Conservation (phyloP, 2,888 invertebrate species). For the Nematopogon swammerdamellus region DNA sequence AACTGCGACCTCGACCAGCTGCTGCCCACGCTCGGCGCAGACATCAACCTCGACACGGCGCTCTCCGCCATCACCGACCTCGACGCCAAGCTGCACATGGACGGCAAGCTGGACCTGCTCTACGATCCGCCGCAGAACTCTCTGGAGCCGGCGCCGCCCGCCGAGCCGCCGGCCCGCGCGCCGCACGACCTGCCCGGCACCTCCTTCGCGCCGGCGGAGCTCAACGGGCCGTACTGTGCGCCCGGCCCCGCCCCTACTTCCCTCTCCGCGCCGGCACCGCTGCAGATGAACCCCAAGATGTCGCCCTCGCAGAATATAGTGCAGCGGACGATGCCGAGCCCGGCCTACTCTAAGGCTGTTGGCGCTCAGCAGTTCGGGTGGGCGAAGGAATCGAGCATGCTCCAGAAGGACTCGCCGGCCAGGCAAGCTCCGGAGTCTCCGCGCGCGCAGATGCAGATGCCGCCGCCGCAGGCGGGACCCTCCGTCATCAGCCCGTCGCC, state of each 20-base stretch:
- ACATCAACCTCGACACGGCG: conserved; percentile 52
- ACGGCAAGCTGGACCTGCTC: conserved; percentile 39
- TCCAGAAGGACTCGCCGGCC: background rate
- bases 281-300: conserved; percentile 4
- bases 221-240: background rate
- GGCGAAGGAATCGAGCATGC: background rate
- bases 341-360: background rate
- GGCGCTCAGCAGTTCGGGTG: background rate
- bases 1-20: conserved; percentile 62
- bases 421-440: background rate
- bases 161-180: conserved; percentile 4
- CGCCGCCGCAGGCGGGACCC: conserved; percentile 5
- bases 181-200: background rate
- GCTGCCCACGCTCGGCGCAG: conserved; percentile 58
- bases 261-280: conserved; percentile 19
- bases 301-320: background rate
- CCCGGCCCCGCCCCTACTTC: background rate
- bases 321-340: no score
- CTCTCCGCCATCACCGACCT: conserved; percentile 37
- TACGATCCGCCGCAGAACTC: conserved; percentile 12
- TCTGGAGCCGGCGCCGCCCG: conserved; percentile 5
- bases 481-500: background rate
- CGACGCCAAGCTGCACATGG: conserved; percentile 18
- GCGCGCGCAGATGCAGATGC: background rate
- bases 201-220: background rate